Percentiles rank a stretch among this genome's conserved stretches.
Conservation (phyloP, 2,113 vertebrate species). For the Saimiri boliviensis region DNA sequence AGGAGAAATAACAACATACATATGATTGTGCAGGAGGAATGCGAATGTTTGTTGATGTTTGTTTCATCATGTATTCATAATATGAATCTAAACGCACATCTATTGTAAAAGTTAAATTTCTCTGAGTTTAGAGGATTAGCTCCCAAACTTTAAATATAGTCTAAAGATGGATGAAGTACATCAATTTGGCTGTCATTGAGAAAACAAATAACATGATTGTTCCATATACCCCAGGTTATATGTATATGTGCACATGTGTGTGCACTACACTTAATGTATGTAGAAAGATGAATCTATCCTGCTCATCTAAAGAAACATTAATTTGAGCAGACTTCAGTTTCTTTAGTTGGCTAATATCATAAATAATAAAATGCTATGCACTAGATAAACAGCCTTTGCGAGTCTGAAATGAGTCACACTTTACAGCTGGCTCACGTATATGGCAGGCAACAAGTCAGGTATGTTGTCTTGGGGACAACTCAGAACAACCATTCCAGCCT, state of each 20-base stretch:
- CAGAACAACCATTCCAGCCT: slow-evolving; percentile 38
- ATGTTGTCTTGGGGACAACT: slow-evolving; percentile 54
- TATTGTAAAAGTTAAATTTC: neutral
- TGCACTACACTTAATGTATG: neutral
- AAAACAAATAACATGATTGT: neutral
- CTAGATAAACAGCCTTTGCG: neutral
- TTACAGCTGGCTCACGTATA: neutral
- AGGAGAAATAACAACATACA: slow-evolving; percentile 62
- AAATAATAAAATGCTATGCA: neutral
- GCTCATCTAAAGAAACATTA: neutral
- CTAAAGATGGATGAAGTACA: neutral
- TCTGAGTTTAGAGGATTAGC: neutral
- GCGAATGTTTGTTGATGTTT: neutral
- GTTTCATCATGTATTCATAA: neutral
- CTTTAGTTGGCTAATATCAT: slow-evolving; percentile 23
- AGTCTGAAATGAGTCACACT: slow-evolving; percentile 24
- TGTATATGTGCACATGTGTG: neutral
- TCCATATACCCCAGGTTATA: neutral
- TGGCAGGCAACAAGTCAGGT: slow-evolving; percentile 43
- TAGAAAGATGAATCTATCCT: neutral
- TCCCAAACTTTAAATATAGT: neutral
- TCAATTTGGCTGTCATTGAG: neutral
- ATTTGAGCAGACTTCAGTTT: neutral
- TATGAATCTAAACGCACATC: neutral
- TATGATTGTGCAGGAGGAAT: neutral